Conservation (phyloP, 2,797 vertebrate species). For the Amazonetta brasiliensis region DNA sequence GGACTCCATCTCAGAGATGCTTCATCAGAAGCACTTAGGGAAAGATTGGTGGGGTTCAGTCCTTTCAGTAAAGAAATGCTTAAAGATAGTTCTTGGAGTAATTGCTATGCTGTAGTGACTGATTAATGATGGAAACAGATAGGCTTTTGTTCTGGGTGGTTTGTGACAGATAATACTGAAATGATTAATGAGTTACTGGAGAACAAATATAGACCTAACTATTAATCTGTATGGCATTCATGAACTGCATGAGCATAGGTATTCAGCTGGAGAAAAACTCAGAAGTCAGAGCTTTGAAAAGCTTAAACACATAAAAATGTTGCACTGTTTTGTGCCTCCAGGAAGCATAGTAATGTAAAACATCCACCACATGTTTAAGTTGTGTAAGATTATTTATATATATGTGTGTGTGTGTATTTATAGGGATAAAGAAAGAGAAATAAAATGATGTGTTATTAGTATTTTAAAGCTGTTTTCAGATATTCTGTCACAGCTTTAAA, state of each 20-base stretch:
- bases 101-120: constrained; percentile 14
- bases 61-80: not conserved
- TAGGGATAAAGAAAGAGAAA: constrained; percentile 3
- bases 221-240: constrained; percentile 66
- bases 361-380: constrained; percentile 66
- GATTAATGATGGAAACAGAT: constrained; percentile 47
- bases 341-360: constrained; percentile 65
- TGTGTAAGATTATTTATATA: constrained; percentile 6
- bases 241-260: constrained; percentile 52
- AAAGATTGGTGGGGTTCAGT: not conserved
- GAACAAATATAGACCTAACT: constrained; percentile 36
- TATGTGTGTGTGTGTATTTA: not conserved
- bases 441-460: constrained; percentile 19
- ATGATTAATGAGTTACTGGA: constrained; percentile 76
- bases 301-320: constrained; percentile 64
- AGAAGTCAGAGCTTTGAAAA: constrained; percentile 65
- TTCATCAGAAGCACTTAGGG: not conserved
- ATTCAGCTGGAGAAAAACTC: constrained; percentile 62
- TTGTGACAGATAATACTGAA: constrained; percentile 41
- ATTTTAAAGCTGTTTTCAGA: constrained; percentile 56
- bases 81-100: not conserved
- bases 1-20: accelerated
- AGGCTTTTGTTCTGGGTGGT: constrained; percentile 38
- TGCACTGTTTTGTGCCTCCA: constrained; percentile 39
- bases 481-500: not conserved